A percentile compares a stretch with the other conserved stretches of the same genome.
phyloP scores from a whole-genome alignment of 2,113 vertebrate species.

The Psophia crepitans region DNA sequence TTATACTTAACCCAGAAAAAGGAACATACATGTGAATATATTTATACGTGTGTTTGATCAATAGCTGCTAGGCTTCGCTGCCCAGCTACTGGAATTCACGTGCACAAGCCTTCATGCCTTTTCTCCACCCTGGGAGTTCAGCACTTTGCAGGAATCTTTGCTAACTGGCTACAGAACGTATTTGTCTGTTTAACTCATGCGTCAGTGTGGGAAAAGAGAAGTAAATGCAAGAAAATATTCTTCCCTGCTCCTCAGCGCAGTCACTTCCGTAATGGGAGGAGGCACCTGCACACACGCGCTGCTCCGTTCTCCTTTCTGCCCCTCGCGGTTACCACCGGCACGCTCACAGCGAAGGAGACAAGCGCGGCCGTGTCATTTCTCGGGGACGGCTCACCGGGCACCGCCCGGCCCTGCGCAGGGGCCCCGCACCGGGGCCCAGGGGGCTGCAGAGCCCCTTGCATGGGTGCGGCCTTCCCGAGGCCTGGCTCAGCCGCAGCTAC shows the following conservation, averaged over 20 bases:
- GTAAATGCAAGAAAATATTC: neutral
- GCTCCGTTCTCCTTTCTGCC: neutral
- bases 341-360: too few species aligned
- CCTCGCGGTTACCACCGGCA: neutral
- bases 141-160: neutral
- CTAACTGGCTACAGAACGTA: accelerated
- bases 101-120: accelerated
- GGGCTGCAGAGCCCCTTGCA: neutral
- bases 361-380: too few species aligned
- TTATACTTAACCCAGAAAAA: too few species aligned
- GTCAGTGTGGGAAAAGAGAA: neutral
- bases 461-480: accelerated
- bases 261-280: neutral
- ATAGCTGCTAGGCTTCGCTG: neutral
- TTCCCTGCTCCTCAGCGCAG: neutral
- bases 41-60: too few species aligned
- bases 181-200: neutral
- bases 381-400: accelerated
- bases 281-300: neutral
- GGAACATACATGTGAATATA: too few species aligned
- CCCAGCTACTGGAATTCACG: neutral
- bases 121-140: neutral
- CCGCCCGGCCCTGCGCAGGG: accelerated
- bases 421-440: accelerated
- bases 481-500: accelerated